Base-by-base conservation (phyloP, 2,113 vertebrate species). In the Cranoglanis bouderius region DNA sequence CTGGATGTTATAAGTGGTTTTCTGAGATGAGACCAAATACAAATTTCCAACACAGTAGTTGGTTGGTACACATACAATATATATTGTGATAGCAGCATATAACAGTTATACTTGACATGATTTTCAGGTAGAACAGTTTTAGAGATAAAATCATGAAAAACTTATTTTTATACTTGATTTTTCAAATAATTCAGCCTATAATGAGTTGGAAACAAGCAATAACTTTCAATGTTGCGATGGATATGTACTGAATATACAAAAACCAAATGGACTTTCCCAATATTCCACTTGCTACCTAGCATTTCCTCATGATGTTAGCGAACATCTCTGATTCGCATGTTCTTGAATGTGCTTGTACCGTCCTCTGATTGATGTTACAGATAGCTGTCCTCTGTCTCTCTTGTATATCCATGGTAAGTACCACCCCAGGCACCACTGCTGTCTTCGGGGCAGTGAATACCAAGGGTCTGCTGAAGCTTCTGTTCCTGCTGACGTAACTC, bases 401-500 rank as follows among this genome's bases (percentile, higher is more conserved):
- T 92, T 40, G 88, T 92, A 18, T 95, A 94, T 12, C 93, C 89
- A 1, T 51, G 84, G 85, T 93, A 93, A 82, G 88, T 90, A 18
- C 63, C 90, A 14, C 24, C 88, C 21, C 43, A n/a, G 5, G 53
- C 55, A 19, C 82, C 83, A 14, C 16, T 85, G 0, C 91, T 88
- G 40, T 94, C 92, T 38, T 96, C 94, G 0, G 93, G 93, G 85
- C 96, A 96, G 67, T 90, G 85, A 90, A 97, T 96, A 32, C 96
- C 95, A 32, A 96, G 93, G 49, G 93, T 93, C 80, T 82, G 91
- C 93, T 97, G 96, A 57, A 97, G 93, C 88, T 90, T 94, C 85
- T 94, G 92, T 85, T 97, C 96, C 90, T 95, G 93, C 4, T 94
- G 92, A 2, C 95, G 94, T 38, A 93, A 93, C 89, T 96, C 96